Conservation (phyloP, 2,797 vertebrate species). For the Diplodus sargus region DNA sequence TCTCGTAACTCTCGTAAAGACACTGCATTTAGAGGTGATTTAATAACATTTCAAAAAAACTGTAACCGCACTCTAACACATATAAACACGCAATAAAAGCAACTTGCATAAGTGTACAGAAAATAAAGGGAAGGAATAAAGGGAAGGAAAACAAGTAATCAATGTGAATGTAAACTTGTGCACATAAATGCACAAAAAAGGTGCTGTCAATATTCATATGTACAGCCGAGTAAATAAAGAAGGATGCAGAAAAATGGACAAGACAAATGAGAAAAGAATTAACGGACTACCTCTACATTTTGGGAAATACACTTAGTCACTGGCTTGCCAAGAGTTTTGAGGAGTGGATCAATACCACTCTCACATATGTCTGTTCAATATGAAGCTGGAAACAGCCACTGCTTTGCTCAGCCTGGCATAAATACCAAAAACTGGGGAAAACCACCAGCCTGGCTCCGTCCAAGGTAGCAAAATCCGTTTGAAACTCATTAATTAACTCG, state of each 20-base stretch:
- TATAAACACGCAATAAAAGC: neutral
- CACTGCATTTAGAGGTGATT: neutral
- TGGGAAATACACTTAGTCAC: neutral
- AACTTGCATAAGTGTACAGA: neutral
- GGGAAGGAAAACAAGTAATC: neutral
- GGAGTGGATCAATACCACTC: neutral
- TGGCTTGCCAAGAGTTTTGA: neutral
- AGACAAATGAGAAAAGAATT: neutral
- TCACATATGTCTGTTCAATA: neutral
- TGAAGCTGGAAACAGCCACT: neutral
- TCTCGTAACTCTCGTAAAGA: neutral
- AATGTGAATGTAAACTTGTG: neutral
- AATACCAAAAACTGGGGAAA: neutral
- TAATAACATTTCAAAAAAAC: neutral
- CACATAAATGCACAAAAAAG: neutral
- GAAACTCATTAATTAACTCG: neutral
- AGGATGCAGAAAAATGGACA: neutral
- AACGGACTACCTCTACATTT: neutral
- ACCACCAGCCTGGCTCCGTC: neutral
- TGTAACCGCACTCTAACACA: neutral
- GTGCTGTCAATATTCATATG: neutral
- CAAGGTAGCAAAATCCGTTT: neutral
- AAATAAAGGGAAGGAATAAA: neutral
- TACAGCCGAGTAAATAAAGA: neutral
- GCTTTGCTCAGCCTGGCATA: neutral